These are phyloP conservation scores for Limosa lapponica DNA, from an alignment of 2,797 vertebrate species.

Conservation along the genomic window DNA sequence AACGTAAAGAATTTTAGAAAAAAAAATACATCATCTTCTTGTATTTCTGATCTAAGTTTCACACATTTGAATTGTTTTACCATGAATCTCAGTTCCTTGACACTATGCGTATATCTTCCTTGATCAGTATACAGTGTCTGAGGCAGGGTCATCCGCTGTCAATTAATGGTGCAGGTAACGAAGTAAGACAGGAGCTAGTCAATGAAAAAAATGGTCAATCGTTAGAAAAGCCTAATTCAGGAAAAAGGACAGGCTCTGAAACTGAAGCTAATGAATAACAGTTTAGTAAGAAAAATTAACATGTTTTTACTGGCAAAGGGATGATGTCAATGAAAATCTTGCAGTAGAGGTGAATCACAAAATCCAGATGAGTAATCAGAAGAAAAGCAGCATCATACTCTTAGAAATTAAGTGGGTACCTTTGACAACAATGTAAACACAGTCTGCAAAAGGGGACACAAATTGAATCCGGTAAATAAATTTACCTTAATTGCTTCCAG, in stretches of 20 bases:
- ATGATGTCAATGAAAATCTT: conserved; percentile 66
- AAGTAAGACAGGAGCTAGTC: background rate
- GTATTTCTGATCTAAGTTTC: background rate
- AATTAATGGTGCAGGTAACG: background rate
- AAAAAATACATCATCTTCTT: background rate
- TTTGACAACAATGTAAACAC: background rate
- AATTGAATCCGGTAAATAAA: background rate
- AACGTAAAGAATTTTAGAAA: background rate
- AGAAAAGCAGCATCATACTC: background rate
- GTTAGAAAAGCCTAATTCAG: background rate
- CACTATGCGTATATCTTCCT: background rate
- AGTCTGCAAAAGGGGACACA: background rate
- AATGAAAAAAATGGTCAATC: background rate
- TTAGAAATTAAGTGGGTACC: background rate
- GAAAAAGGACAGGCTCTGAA: background rate
- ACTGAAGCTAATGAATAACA: background rate
- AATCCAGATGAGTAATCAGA: conserved; percentile 61
- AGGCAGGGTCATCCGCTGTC: background rate
- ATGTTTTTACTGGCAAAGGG: conserved; percentile 59
- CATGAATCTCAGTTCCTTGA: background rate
- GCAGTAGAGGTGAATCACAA: conserved; percentile 62
- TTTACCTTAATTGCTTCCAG: background rate
- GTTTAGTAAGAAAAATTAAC: conserved; percentile 32
- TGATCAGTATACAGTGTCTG: background rate
- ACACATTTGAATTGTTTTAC: background rate